Evolutionary conservation across 2,797 vertebrate species (phyloP), one percentile per base, ranked within the genome.

Genomic region (Pangasius sanitwongsei): DNA sequence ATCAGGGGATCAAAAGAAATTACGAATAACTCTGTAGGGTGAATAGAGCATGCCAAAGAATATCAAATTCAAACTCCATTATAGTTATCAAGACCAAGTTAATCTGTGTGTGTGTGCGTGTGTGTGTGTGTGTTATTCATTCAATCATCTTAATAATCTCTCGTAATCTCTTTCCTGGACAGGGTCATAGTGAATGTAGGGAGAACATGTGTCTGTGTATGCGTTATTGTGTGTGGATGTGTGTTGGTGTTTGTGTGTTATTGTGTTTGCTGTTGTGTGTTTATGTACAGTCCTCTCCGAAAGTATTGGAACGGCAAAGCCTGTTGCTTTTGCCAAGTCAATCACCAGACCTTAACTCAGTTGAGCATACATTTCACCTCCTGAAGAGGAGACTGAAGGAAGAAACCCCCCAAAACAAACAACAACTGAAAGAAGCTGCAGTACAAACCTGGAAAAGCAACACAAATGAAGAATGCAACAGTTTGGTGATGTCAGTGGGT

Each of bases 1-100:
- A 88, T 88, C 48, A 28, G 82, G 20, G 20, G 87, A 88, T 84
- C 82, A 85, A 65, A 88, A 15, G 82, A 83, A 88, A 84, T 65
- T 37, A 88, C 85, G 87, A 77, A 84, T 57, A 75, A 77, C 57
- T 72, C 61, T 85, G 87, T 75, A 88, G 41, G 72, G 48, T 74
- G 57, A 77, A 77, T 83, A 84, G 41, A 59, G 69, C 55, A 23
- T 4, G 2, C 6, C 87, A 72, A 7, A 86, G 81, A 87, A 85
- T 70, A 80, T 85, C 12, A 34, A 55, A 65, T 59, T 72, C 69
- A 15, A 83, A 57, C 77, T 57, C 65, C 8, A 57, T 70, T 87
- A 81, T n/a, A 82, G 63, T 53, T 69, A 69, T 81, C 61, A 44
- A 87, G 59, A 23, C 7, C n/a, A 25, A 78, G 72, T 31, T 34